Conservation (phyloP, 2,888 invertebrate genomes). For the Papilio gigon region DNA sequence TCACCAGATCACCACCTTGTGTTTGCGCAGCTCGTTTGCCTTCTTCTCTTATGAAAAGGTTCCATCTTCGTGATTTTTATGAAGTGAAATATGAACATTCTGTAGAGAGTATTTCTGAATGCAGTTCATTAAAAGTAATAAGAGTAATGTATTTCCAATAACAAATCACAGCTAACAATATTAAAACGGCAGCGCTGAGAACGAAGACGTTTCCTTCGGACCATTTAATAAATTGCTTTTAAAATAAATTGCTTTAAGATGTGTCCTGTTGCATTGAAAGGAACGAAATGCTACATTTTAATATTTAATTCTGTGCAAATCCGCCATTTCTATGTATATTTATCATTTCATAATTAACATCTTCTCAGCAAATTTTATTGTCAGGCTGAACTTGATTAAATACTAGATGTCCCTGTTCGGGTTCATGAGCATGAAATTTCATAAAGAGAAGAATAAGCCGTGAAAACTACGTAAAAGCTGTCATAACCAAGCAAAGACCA, state of each 20-base stretch:
- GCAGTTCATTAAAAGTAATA: not conserved
- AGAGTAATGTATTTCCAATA: constrained; percentile 5
- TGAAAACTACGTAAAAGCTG: too few relatives aligned
- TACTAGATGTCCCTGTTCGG: too few relatives aligned
- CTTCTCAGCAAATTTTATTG: too few relatives aligned
- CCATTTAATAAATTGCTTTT: constrained; percentile 26
- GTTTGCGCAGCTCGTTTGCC: too few relatives aligned
- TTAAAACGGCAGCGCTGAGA: constrained; percentile 4
- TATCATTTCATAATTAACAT: too few relatives aligned
- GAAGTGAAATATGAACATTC: not conserved
- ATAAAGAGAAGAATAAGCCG: too few relatives aligned
- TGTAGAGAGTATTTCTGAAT: not conserved
- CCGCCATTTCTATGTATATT: too few relatives aligned
- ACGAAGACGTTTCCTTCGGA: constrained; percentile 17
- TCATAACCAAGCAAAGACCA: too few relatives aligned
- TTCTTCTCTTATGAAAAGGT: too few relatives aligned
- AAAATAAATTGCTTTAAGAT: constrained; percentile 10
- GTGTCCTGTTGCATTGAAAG: not conserved
- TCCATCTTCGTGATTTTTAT: not conserved
- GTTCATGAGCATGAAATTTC: too few relatives aligned
- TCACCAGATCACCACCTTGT: too few relatives aligned
- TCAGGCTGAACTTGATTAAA: too few relatives aligned
- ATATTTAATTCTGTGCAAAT: not conserved
- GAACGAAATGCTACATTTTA: not conserved
- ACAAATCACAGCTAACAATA: constrained; percentile 6